Evolutionary conservation across 1,140 invertebrate species (phyloP).

Genomic region (Pseudoatta argentina): DNA sequence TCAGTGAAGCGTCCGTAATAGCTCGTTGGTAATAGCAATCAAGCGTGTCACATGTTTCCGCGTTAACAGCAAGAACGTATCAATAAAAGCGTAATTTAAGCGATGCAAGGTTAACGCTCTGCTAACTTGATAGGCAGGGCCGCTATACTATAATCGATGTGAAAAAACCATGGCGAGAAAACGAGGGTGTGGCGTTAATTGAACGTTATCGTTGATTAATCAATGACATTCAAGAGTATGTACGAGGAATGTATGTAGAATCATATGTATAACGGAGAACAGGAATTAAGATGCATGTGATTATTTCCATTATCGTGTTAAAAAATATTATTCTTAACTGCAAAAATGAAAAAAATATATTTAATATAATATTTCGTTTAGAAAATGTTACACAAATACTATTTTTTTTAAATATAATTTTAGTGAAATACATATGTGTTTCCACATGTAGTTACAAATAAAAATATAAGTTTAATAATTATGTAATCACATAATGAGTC

Average conservation of each 20-base stretch:
- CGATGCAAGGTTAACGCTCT: conserved; percentile 28
- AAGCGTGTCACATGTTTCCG: conserved; percentile 15
- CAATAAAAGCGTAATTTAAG: conserved; percentile 52
- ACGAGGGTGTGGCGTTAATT: conserved; percentile 46
- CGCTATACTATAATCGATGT: conserved; percentile 38
- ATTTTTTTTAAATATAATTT: not conserved
- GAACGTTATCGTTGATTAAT: conserved; percentile 39
- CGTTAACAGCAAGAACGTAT: conserved; percentile 9
- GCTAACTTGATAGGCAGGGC: conserved; percentile 31
- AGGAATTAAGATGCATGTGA: not conserved
- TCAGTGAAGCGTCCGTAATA: not conserved
- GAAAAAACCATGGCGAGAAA: conserved; percentile 38
- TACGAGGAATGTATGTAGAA: not conserved
- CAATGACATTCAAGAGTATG: conserved; percentile 1
- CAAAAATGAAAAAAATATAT: not conserved
- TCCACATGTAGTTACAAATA: not conserved
- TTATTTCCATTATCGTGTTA: not conserved
- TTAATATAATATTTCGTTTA: conserved; percentile 4
- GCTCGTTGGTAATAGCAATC: not conserved
- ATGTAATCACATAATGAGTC: not conserved
- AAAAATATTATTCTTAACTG: conserved; percentile 4
- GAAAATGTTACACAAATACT: not conserved
- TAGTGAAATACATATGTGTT: not conserved
- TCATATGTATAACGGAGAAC: not conserved
- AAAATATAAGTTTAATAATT: conserved; percentile 18